Conservation (phyloP, 2,113 vertebrate genomes). For the Romanogobio albipinnatus region DNA sequence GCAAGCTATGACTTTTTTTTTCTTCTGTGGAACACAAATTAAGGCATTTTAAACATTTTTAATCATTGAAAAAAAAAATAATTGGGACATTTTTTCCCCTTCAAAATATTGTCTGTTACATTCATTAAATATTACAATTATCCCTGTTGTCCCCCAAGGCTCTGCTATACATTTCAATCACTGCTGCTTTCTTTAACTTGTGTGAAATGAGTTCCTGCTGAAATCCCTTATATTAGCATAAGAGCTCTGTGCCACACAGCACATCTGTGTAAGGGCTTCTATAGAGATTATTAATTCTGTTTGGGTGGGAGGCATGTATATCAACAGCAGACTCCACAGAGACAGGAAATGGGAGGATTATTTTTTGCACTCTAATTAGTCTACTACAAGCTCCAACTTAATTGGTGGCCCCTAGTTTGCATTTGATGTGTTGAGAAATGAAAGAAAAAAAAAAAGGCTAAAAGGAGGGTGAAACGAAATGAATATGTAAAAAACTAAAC, state of each 20-base stretch:
- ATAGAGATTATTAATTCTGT: conserved; percentile 41
- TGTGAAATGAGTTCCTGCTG: conserved; percentile 19
- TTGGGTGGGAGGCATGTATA: conserved; percentile 38
- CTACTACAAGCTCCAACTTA: conserved; percentile 43
- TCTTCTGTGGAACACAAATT: too few relatives aligned
- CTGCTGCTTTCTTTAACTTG: conserved; percentile 9
- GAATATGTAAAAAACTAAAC: conserved; percentile 22
- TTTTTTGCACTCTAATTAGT: conserved; percentile 51
- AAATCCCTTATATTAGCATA: conserved; percentile 1
- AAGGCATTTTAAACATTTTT: too few relatives aligned
- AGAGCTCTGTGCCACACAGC: conserved; percentile 23
- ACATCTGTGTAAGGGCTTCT: not conserved
- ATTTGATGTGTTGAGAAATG: conserved; percentile 34
- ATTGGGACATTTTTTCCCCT: too few relatives aligned
- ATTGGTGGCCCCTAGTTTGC: conserved; percentile 42
- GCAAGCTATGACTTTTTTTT: too few relatives aligned
- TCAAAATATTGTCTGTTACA: not conserved
- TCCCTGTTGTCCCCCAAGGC: not conserved
- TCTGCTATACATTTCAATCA: not conserved
- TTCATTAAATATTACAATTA: conserved; percentile 30
- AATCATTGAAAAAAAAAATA: too few relatives aligned
- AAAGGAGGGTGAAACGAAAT: conserved; percentile 6
- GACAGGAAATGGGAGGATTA: conserved; percentile 32
- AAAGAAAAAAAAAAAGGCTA: conserved; percentile 16
- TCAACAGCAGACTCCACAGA: conserved; percentile 29